Conservation (phyloP, 35 echinoderm and acorn worm genomes). For the Heliocidaris tuberculata region DNA sequence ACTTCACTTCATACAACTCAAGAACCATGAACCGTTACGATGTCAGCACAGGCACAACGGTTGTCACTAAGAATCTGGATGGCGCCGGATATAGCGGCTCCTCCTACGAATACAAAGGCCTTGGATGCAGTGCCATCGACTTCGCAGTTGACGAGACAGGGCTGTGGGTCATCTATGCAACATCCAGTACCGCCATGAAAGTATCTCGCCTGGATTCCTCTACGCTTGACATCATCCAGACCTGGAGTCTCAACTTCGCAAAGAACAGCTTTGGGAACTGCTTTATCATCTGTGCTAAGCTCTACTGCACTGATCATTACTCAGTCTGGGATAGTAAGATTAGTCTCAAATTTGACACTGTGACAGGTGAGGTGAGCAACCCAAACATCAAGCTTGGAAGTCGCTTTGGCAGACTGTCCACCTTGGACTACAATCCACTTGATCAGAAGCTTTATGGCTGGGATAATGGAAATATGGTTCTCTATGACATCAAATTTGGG, state of each 20-base stretch:
- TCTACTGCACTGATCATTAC: constrained; percentile 58
- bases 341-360: constrained; percentile 56
- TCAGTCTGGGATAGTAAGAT: constrained; percentile 25
- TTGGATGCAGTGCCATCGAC: constrained; percentile 1
- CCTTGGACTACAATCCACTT: constrained; percentile 57
- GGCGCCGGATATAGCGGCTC: neutral
- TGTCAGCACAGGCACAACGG: constrained; percentile 33
- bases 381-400: constrained; percentile 56
- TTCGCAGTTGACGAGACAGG: constrained; percentile 63
- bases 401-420: constrained; percentile 33
- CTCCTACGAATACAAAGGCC: neutral
- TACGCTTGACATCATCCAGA: constrained; percentile 48
- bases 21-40: constrained; percentile 55
- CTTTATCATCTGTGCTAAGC: constrained; percentile 57
- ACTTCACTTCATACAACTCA: constrained; percentile 53
- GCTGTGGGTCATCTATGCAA: constrained; percentile 70
- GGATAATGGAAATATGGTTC: constrained; percentile 69
- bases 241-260: constrained; percentile 25
- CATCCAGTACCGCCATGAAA: constrained; percentile 16
- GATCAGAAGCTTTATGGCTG: constrained; percentile 70
- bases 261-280: constrained; percentile 55
- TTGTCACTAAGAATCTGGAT: constrained; percentile 29
- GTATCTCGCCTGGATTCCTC: constrained; percentile 45
- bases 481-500: constrained; percentile 55
- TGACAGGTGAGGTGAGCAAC: constrained; percentile 26